Evolutionary conservation across 2,888 invertebrate species (phyloP), one percentile per base, ranked within the genome.

Genomic region (Epirrhoe tristata): DNA sequence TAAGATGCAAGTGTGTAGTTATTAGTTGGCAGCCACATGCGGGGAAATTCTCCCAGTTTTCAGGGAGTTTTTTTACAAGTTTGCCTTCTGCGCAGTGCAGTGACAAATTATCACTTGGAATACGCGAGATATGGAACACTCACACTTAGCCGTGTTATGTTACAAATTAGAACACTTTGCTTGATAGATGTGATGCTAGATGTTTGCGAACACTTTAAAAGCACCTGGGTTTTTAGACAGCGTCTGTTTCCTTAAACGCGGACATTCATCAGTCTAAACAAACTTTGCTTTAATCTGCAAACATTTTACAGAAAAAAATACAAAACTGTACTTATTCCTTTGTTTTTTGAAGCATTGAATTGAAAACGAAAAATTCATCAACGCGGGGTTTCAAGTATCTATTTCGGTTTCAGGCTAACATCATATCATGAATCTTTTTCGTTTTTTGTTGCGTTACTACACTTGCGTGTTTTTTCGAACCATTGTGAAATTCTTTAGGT

Each of bases 151-250:
- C 43, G 24, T 43, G 64, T 65, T 59, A 46, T 51, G 69, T 69
- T 57, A 63, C 60, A 69, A 66, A 69, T 63, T 66, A 60, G 50
- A 58, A 57, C 59, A 55, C 34, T 69, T 69, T 31, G 51, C 39
- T 43, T 59, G 62, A 63, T 17, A 36, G 58, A 66, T 65, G 63
- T 59, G 36, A 17, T 46, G 48, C 55, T 46, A 24, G 56, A 46
- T 68, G 64, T 68, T 68, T 61, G 67, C 58, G 7, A 58, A 54
- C 59, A 59, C 43, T 64, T 51, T 57, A 1, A 24, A 24, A 61
- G 61, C 61, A 58, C 61, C 61, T 61, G n/a, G 24, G 54, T 53
- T 55, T 46, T 54, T 58, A 39, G 50, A 50, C 31, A 39, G 14
- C 53, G 32, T 65, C 31, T 14, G 46, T 52, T 48, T 57, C 36